phyloP scores from a whole-genome alignment of 2,888 invertebrate species.

The Scrobipalpa atriplicella region DNA sequence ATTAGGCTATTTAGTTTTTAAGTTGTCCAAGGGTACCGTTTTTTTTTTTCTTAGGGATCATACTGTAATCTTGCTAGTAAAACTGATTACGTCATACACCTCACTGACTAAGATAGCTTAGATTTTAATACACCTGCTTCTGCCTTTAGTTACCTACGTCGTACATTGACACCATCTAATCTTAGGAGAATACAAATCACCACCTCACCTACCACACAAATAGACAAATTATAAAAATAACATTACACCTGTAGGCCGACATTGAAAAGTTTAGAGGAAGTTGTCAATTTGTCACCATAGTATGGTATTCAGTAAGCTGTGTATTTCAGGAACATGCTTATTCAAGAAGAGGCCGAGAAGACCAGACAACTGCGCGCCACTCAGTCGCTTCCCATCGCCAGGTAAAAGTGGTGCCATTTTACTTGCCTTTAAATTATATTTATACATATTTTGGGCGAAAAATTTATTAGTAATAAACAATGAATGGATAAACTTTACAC shows the following conservation, averaged over 20 bases:
- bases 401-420: conserved; percentile 39
- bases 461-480: too few species aligned
- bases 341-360: conserved; percentile 70
- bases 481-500: too few species aligned
- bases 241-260: conserved; percentile 1
- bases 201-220: neutral
- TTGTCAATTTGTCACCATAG: conserved; percentile 15
- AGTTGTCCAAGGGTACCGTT: too few species aligned
- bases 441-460: too few species aligned
- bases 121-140: neutral
- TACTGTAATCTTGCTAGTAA: too few species aligned
- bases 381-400: conserved; percentile 70
- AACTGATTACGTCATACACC: too few species aligned
- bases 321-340: conserved; percentile 50
- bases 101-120: neutral
- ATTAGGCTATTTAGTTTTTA: too few species aligned
- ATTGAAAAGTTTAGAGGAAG: conserved; percentile 14
- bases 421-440: too few species aligned
- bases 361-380: conserved; percentile 73
- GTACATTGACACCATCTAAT: conserved; percentile 16
- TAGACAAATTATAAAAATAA: neutral
- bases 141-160: neutral
- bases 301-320: neutral
- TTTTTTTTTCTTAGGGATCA: too few species aligned
- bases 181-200: conserved; percentile 9